These are phyloP conservation scores for Coleophora flavipennella DNA, from an alignment of 2,888 invertebrate species.

Conservation along the genomic window DNA sequence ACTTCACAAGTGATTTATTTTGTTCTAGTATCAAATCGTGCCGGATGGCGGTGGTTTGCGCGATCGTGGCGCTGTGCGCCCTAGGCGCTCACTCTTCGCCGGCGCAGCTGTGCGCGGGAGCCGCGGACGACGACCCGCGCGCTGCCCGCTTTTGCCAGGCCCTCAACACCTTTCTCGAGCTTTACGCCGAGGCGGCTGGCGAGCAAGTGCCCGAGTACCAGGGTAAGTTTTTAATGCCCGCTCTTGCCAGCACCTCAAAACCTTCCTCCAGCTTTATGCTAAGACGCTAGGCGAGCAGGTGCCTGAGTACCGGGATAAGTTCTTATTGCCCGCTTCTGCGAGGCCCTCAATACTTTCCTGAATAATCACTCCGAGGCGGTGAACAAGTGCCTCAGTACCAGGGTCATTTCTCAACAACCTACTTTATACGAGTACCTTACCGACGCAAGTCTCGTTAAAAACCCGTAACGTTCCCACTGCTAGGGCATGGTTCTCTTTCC, in stretches of 20 bases:
- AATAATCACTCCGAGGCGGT: too few relatives aligned
- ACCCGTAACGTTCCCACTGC: too few relatives aligned
- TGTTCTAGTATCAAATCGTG: slow-evolving; percentile 35
- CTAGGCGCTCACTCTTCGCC: slow-evolving; percentile 43
- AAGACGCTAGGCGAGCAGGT: background rate
- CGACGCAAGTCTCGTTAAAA: too few relatives aligned
- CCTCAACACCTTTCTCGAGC: slow-evolving; percentile 76
- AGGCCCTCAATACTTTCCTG: too few relatives aligned
- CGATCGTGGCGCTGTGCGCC: slow-evolving; percentile 37
- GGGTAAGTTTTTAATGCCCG: slow-evolving; percentile 30
- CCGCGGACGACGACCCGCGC: slow-evolving; percentile 74
- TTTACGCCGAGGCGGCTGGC: slow-evolving; percentile 75
- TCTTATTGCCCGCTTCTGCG: too few relatives aligned
- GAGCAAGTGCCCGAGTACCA: slow-evolving; percentile 70
- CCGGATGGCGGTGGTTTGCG: slow-evolving; percentile 39
- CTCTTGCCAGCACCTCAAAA: background rate
- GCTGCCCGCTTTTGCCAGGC: slow-evolving; percentile 77
- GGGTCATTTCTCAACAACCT: too few relatives aligned
- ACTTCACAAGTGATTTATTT: background rate
- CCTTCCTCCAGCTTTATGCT: background rate
- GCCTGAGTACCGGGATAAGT: background rate
- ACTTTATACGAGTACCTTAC: too few relatives aligned
- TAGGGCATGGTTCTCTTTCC: too few relatives aligned
- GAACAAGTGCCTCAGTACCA: too few relatives aligned
- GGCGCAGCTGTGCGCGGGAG: slow-evolving; percentile 73